These are phyloP conservation scores for Astreopora myriophthalma DNA, from an alignment of 64 coral and sea anemone genomes.

Conservation along the genomic window DNA sequence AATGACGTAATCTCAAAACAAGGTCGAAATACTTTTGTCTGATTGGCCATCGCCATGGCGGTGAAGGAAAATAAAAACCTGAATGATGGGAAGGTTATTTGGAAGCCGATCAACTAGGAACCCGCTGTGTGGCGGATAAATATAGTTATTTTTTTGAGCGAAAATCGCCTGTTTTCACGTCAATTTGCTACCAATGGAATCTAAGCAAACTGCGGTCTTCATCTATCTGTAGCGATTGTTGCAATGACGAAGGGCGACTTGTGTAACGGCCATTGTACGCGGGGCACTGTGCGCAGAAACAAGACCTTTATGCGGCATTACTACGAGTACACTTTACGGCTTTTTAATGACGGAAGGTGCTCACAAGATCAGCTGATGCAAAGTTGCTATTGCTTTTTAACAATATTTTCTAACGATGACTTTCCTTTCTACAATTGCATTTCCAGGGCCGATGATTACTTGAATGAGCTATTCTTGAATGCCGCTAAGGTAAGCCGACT, in stretches of 20 bases:
- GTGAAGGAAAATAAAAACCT: constrained; percentile 54
- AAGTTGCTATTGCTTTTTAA: neutral
- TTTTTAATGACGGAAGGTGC: constrained; percentile 82
- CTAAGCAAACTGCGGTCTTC: neutral
- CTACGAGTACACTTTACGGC: constrained; percentile 64
- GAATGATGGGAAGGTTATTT: constrained; percentile 60
- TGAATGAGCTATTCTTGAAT: constrained; percentile 77
- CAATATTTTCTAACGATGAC: neutral
- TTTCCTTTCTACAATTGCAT: neutral
- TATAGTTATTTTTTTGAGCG: neutral
- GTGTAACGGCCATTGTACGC: neutral
- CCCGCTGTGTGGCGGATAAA: neutral
- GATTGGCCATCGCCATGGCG: constrained; percentile 96
- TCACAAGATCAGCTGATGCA: neutral
- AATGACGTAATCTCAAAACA: neutral
- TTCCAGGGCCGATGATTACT: constrained; percentile 69
- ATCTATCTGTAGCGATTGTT: constrained; percentile 5
- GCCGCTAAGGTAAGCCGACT: constrained; percentile 70
- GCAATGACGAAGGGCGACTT: constrained; percentile 76
- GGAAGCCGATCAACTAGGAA: constrained; percentile 51
- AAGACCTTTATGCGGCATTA: constrained; percentile 78
- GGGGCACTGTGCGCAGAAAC: constrained; percentile 1
- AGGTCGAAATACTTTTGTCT: neutral
- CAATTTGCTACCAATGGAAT: constrained; percentile 35
- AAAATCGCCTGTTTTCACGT: neutral